A percentile compares a stretch with the other conserved stretches of the same genome.
These are phyloP conservation scores for Protaetia brevitarsis DNA, from an alignment of 1,140 invertebrate genomes.

Conservation along the genomic window DNA sequence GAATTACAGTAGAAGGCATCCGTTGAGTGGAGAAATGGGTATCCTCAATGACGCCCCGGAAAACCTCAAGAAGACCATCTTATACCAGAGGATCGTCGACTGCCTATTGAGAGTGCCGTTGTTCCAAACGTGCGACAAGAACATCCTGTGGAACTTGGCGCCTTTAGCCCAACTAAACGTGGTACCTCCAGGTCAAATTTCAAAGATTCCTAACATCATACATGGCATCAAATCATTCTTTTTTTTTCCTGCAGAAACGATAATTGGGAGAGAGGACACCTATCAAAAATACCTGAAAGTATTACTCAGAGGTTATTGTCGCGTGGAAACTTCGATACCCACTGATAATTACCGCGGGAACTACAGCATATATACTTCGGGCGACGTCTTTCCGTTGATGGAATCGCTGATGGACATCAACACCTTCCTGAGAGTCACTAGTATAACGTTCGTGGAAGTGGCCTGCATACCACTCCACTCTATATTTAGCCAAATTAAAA, in stretches of 20 bases:
- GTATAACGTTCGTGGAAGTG: constrained; percentile 3
- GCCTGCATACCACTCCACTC: neutral
- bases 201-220: neutral
- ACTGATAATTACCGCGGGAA: neutral
- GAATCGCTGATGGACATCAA: neutral
- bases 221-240: neutral
- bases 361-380: neutral
- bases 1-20: neutral
- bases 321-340: neutral
- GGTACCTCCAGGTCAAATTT: neutral
- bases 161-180: neutral
- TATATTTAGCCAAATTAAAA: neutral
- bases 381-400: constrained; percentile 7
- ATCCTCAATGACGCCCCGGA: constrained; percentile 21
- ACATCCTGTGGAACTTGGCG: neutral
- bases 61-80: constrained; percentile 1
- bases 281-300: neutral
- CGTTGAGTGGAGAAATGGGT: neutral
- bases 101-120: neutral
- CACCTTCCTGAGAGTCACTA: neutral
- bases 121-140: neutral
- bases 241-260: neutral
- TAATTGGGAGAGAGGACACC: neutral
- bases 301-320: constrained; percentile 7
- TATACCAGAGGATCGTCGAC: constrained; percentile 5